Conservation (phyloP, 2,113 vertebrate genomes). For the Apodemus speciosus region DNA sequence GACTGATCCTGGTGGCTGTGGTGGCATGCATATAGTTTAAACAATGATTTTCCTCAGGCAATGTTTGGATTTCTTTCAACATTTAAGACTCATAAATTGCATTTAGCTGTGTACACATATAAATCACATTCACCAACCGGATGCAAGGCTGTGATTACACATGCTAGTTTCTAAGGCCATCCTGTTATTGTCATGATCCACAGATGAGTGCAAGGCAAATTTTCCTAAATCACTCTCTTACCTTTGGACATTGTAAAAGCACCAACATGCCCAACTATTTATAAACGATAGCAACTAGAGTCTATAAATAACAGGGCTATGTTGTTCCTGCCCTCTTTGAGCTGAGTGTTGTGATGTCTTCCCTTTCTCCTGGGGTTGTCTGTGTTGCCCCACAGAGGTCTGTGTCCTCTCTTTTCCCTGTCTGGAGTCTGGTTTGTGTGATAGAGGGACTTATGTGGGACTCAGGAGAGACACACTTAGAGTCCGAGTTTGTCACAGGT, state of each 20-base stretch:
- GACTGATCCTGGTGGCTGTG: not conserved
- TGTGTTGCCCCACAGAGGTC: rapidly evolving
- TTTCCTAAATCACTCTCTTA: not conserved
- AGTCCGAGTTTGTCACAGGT: too few species aligned
- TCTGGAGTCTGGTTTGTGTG: rapidly evolving
- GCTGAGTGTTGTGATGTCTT: rapidly evolving
- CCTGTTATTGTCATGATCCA: not conserved
- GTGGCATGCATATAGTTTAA: rapidly evolving
- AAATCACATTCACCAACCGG: slow-evolving; percentile 50
- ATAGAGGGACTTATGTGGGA: rapidly evolving
- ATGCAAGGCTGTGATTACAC: not conserved
- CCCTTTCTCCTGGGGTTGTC: rapidly evolving
- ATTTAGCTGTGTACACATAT: not conserved
- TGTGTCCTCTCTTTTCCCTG: rapidly evolving
- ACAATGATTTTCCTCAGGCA: not conserved
- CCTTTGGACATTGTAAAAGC: not conserved
- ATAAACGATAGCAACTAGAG: not conserved
- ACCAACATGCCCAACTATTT: not conserved
- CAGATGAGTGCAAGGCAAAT: not conserved
- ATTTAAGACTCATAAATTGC: slow-evolving; percentile 41
- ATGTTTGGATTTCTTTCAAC: slow-evolving; percentile 40
- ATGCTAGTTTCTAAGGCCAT: slow-evolving; percentile 25
- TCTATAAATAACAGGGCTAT: not conserved
- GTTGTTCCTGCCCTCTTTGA: too few species aligned
- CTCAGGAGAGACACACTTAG: rapidly evolving